These are phyloP conservation scores for Nematolebias whitei DNA, from an alignment of 2,113 vertebrate species.

Conservation along the genomic window DNA sequence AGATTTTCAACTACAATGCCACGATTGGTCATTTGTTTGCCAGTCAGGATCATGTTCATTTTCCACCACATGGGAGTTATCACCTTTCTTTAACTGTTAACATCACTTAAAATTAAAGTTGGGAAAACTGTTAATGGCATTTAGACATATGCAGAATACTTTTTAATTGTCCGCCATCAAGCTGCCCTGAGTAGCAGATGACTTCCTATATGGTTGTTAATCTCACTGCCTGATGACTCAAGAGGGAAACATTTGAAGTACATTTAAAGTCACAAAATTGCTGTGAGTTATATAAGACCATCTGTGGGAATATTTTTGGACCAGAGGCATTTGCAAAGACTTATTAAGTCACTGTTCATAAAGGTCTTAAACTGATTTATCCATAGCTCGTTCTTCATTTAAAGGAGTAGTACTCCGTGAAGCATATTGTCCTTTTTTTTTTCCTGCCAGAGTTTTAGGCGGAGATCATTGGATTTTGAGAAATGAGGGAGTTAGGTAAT, in stretches of 20 bases:
- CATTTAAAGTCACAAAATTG: not conserved
- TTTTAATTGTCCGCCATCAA: not conserved
- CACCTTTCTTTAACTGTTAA: too few species aligned
- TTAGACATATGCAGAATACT: not conserved
- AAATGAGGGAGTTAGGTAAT: too few species aligned
- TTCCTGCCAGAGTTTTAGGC: too few species aligned
- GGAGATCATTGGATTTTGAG: too few species aligned
- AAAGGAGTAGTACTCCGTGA: too few species aligned
- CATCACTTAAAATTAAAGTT: not conserved
- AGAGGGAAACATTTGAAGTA: not conserved
- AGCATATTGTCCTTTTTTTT: too few species aligned
- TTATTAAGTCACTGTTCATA: not conserved
- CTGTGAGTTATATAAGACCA: not conserved
- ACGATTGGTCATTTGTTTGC: too few species aligned
- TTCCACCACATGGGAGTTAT: too few species aligned
- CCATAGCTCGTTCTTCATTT: too few species aligned
- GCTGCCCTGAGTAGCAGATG: not conserved
- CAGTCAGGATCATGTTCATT: too few species aligned
- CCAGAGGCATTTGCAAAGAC: not conserved
- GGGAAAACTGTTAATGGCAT: not conserved
- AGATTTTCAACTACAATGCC: too few species aligned
- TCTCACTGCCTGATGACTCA: constrained; percentile 5
- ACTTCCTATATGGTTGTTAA: not conserved
- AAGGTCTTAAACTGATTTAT: too few species aligned
- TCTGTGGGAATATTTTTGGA: not conserved